Conservation (phyloP, 1,140 invertebrate species). For the Dolichoris vasculosae region DNA sequence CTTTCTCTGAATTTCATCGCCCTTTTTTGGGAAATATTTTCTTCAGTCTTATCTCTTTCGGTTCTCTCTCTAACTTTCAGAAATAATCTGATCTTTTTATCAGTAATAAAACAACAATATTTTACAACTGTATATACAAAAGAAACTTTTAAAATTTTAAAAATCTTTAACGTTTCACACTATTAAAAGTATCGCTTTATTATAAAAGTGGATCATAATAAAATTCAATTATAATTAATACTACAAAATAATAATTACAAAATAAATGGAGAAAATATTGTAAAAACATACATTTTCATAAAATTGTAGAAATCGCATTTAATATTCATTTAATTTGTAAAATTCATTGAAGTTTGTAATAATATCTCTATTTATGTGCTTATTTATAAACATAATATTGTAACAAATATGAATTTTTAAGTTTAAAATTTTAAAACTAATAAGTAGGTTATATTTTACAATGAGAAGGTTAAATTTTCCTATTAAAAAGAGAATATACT, state of each 20-base stretch:
- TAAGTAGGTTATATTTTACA: slow-evolving; percentile 22
- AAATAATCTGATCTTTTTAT: slow-evolving; percentile 30
- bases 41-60: not conserved
- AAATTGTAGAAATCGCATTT: not conserved
- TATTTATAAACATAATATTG: not conserved
- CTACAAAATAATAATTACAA: too few relatives aligned
- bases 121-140: not conserved
- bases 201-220: too few relatives aligned
- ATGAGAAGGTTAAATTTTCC: too few relatives aligned
- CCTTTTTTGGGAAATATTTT: slow-evolving; percentile 48
- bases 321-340: too few relatives aligned
- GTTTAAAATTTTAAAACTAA: not conserved
- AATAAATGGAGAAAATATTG: too few relatives aligned
- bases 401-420: not conserved
- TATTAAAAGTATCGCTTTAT: not conserved
- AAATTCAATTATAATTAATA: too few relatives aligned
- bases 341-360: too few relatives aligned
- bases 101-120: slow-evolving; percentile 44
- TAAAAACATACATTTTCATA: too few relatives aligned
- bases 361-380: too few relatives aligned
- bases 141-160: not conserved
- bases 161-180: not conserved
- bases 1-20: slow-evolving; percentile 48
- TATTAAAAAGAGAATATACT: not conserved
- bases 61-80: not conserved